Evolutionary conservation across 2,113 vertebrate genomes (phyloP), one percentile per base, ranked within the genome.

Genomic region (Fregata magnificens): DNA sequence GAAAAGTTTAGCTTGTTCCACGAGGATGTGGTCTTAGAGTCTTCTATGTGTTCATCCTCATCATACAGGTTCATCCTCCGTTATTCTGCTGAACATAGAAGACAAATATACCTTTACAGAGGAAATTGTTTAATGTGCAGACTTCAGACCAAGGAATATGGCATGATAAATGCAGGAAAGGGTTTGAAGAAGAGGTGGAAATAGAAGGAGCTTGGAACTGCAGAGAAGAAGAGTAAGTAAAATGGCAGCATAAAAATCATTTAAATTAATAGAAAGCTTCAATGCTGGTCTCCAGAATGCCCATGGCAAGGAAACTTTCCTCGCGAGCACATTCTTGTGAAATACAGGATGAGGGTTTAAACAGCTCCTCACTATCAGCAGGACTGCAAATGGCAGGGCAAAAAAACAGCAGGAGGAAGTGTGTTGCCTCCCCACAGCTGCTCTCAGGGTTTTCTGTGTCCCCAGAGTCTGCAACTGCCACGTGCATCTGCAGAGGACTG

Each of bases 241-340:
- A 88, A 73, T 53, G 40, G 3, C 6, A 69, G 31, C 2, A 70
- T 65, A 55, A 65, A 62, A 70, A 38, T 22, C 66, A 72, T 65
- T 45, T 40, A 62, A 86, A 67, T 45, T n/a, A 53, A 65, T 19
- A 72, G 12, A 63, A 67, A 72, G 2, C 2, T 69, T 82, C 52
- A 16, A 0, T 44, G 10, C 7, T 71, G 9, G 3, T 82, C 62
- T 93, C 24, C 40, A 74, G 31, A 65, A 72, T 5, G 5, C 6
- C 20, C 3, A 16, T 49, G 1, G 1, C 11, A 88, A 73, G 21
- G 26, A 72, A 86, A 52, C 2, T 26, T 61, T 53, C 11, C 19
- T 66, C 6, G 0, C 1, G 7, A 80, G 16, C 7, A 24, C 0
- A 0, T 38, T 85, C 12, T 72, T 78, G 7, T 63, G 78, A 94